Conservation (phyloP, 2,888 invertebrate genomes). For the Panzeria rudis region DNA sequence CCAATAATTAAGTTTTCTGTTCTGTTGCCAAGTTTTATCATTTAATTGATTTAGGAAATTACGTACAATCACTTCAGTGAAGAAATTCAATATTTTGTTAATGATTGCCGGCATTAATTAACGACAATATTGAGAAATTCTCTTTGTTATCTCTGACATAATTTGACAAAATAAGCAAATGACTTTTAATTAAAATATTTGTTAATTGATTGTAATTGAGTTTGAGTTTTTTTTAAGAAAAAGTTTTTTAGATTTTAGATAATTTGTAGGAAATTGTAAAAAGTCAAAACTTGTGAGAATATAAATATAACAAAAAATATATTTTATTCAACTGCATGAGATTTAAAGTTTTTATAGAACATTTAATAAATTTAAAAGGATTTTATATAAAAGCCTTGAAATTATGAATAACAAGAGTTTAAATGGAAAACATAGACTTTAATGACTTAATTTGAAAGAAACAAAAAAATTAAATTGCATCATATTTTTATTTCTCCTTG, state of each 20-base stretch:
- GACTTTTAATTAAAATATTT: not conserved
- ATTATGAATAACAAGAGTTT: conserved; percentile 22
- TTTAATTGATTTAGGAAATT: conserved; percentile 53
- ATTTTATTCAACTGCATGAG: not conserved
- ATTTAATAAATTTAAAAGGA: not conserved
- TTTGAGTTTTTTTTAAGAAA: not conserved
- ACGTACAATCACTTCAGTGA: conserved; percentile 13
- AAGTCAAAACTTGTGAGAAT: no score
- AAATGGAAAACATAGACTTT: not conserved
- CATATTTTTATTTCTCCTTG: conserved; percentile 47
- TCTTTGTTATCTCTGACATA: not conserved
- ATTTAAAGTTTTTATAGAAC: not conserved
- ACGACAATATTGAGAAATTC: not conserved
- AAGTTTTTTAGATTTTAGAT: no score
- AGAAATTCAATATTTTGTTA: conserved; percentile 7
- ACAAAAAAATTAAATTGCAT: not conserved
- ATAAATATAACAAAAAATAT: no score
- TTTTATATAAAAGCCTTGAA: not conserved
- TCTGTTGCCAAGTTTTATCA: conserved; percentile 10
- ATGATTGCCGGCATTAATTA: conserved; percentile 13
- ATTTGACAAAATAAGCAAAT: not conserved
- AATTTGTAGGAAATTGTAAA: no score
- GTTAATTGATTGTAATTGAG: not conserved
- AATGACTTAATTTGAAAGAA: conserved; percentile 33
- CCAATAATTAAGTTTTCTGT: conserved; percentile 19